Evolutionary conservation across 2,888 invertebrate species (phyloP), one percentile per base, ranked within the genome.

Genomic region (Orchesella flavescens): DNA sequence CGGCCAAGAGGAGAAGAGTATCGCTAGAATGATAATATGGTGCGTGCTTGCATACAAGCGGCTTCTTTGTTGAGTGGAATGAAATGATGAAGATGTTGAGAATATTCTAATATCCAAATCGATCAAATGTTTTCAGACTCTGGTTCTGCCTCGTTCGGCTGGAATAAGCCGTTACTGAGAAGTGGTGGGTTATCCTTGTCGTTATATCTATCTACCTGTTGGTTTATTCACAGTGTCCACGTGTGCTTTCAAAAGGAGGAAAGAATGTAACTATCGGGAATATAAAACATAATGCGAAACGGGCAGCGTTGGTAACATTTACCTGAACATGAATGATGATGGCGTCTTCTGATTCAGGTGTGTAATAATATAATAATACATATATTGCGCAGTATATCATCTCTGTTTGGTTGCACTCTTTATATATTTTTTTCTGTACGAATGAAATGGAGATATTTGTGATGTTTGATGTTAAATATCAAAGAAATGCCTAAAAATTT

Each of bases 151-250:
- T 34, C 34, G 34, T 34, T 34, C 3, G 34, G 34, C 34, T 34
- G 34, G 34, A 7, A 34, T n/a, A n/a, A n/a, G n/a, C n/a, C n/a
- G n/a, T n/a, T n/a, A 34, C 34, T 34, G 34, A 34, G 34, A 34
- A 34, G 34, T 34, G 2, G 34, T 34, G n/a, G n/a, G n/a, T n/a
- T n/a, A n/a, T n/a, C n/a, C n/a, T 43, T 43, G 66, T 24, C n/a
- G 49, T n/a, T 15, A 19, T 46, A 19, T 57, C 7, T n/a, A 55
- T 77, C 78, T 83, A 83, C 83, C 79, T 84, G 84, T 84, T 84
- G 84, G 74, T 79, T 84, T 75, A 84, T 84, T 84, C 75, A 84
- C 75, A 74, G 63, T 72, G 78, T 71, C 79, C 84, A 84, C 79
- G 84, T 79, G 84, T 79, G 78, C 23, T 66, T 66, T 49, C 43